A percentile compares a stretch with the other conserved stretches of the same genome.
Conservation (phyloP, 2,113 vertebrate genomes). For the Poeciliopsis occidentalis region DNA sequence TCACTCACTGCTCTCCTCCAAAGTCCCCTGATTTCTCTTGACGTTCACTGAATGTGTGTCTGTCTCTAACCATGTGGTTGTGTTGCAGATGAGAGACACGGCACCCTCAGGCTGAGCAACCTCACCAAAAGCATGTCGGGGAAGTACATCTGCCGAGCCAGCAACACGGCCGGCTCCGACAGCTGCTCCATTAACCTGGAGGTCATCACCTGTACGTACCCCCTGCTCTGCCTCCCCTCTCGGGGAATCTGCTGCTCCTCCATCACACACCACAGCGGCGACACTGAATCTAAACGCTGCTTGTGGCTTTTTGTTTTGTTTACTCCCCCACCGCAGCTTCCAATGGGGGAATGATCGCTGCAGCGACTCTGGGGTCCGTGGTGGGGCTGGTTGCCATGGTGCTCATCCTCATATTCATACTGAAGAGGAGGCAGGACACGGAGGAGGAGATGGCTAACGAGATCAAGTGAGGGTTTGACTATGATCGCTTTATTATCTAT, state of each 20-base stretch:
- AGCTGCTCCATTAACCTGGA: slow-evolving; percentile 88
- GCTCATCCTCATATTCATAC: slow-evolving; percentile 80
- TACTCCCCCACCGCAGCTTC: slow-evolving; percentile 67
- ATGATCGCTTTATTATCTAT: neutral
- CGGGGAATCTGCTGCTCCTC: neutral
- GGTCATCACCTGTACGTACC: slow-evolving; percentile 83
- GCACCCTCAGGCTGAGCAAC: slow-evolving; percentile 85
- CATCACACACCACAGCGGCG: too few species aligned
- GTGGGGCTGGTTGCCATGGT: slow-evolving; percentile 81
- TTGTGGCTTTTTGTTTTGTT: neutral
- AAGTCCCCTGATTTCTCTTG: neutral
- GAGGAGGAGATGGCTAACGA: slow-evolving; percentile 89
- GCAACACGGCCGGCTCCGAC: slow-evolving; percentile 84
- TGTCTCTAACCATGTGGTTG: slow-evolving; percentile 18
- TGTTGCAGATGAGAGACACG: slow-evolving; percentile 80
- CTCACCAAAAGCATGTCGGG: slow-evolving; percentile 87
- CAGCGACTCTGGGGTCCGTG: slow-evolving; percentile 84
- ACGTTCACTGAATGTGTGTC: neutral
- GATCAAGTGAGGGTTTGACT: slow-evolving; percentile 84
- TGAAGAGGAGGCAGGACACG: slow-evolving; percentile 75
- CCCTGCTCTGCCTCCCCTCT: neutral
- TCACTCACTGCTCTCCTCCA: too few species aligned
- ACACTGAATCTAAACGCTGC: neutral
- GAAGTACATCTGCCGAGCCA: slow-evolving; percentile 85
- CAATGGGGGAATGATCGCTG: slow-evolving; percentile 79